phyloP scores from a whole-genome alignment of 2,888 invertebrate genomes.

The Drosophila monieri region DNA sequence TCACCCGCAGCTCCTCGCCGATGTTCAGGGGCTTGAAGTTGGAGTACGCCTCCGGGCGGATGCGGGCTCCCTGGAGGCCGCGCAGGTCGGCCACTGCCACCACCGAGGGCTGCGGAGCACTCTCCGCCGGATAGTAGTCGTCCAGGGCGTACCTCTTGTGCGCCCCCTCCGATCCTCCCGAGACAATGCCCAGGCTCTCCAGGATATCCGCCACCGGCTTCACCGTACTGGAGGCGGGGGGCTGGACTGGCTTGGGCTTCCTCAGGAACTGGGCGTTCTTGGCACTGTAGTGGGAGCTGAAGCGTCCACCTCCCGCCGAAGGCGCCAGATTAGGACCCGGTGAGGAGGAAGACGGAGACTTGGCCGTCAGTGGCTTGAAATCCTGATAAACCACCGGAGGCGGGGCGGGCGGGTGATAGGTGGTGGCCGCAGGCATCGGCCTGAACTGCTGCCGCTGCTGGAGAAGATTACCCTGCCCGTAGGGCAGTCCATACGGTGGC shows the following conservation, averaged over 20 bases:
- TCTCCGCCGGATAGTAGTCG: conserved; percentile 78
- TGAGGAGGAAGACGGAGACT: conserved; percentile 11
- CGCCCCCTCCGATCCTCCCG: conserved; percentile 58
- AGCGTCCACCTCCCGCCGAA: conserved; percentile 33
- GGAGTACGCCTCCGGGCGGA: conserved; percentile 81
- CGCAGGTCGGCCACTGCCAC: conserved; percentile 78
- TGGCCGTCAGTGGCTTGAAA: conserved; percentile 62
- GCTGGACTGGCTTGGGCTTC: conserved; percentile 49
- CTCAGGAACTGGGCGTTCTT: conserved; percentile 79
- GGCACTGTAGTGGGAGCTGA: conserved; percentile 84
- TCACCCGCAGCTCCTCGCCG: conserved; percentile 78
- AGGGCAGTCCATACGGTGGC: conserved; percentile 78
- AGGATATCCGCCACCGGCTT: conserved; percentile 79
- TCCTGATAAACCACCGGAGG: conserved; percentile 69
- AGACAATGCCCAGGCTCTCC: conserved; percentile 80
- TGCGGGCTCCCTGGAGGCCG: conserved; percentile 73
- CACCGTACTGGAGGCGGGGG: conserved; percentile 54
- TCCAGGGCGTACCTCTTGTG: conserved; percentile 75
- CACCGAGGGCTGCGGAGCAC: conserved; percentile 74
- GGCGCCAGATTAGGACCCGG: conserved; percentile 25
- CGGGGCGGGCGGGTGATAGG: conserved; percentile 74
- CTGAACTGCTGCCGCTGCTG: conserved; percentile 44
- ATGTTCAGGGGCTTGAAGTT: conserved; percentile 84
- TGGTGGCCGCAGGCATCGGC: conserved; percentile 73
- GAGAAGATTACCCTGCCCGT: conserved; percentile 27